phyloP scores from a whole-genome alignment of 2,797 vertebrate genomes.

The Sparus aurata region DNA sequence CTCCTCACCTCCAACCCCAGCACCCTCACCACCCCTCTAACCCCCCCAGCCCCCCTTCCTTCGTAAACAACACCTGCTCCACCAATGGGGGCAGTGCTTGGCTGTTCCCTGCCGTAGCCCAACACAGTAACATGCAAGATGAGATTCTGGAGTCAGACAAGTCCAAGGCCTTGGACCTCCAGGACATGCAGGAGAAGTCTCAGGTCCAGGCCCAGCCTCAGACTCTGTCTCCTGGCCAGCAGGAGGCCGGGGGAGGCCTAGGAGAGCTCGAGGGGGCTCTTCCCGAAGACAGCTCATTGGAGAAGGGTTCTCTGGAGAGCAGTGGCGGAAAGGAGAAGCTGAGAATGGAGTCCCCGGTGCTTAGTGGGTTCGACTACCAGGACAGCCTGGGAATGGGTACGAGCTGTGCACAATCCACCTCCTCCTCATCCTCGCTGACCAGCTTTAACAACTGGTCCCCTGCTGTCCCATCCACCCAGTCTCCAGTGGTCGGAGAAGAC shows the following conservation, averaged over 20 bases:
- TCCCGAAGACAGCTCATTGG: conserved; percentile 91
- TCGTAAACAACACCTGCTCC: conserved; percentile 97
- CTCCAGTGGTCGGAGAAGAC: conserved; percentile 95
- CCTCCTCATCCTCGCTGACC: conserved; percentile 95
- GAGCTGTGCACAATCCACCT: conserved; percentile 90
- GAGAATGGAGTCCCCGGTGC: conserved; percentile 95
- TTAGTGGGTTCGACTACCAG: conserved; percentile 97
- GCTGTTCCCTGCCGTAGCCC: conserved; percentile 96
- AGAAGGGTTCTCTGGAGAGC: conserved; percentile 92
- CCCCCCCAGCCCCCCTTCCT: conserved; percentile 95
- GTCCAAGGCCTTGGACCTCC: conserved; percentile 90
- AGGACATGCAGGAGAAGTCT: conserved; percentile 91
- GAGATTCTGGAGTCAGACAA: conserved; percentile 98
- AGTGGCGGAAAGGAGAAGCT: conserved; percentile 94
- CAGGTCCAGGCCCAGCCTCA: conserved; percentile 92
- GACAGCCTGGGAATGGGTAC: conserved; percentile 94
- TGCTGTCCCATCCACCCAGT: conserved; percentile 95
- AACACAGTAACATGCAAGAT: conserved; percentile 99
- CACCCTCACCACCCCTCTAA: conserved; percentile 93
- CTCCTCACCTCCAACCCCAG: conserved; percentile 97
- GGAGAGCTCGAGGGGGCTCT: conserved; percentile 93
- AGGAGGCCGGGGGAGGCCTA: conserved; percentile 91
- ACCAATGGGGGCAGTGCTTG: conserved; percentile 97
- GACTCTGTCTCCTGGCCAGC: conserved; percentile 90
- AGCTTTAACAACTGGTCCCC: conserved; percentile 99